Conservation (phyloP, 2,888 invertebrate species). For the Chirona hameri region DNA sequence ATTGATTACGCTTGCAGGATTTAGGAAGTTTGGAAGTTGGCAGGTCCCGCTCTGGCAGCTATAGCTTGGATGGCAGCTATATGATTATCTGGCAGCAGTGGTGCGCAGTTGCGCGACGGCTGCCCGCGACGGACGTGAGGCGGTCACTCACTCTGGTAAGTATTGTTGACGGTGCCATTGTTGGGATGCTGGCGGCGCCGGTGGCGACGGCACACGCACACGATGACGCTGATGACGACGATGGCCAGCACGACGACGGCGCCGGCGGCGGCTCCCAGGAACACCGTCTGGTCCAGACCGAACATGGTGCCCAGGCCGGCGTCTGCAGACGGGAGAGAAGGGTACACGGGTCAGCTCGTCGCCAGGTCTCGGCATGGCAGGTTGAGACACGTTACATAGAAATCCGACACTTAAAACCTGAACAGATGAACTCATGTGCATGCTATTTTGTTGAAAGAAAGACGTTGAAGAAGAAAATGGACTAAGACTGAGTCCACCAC, state of each 20-base stretch:
- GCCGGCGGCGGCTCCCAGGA: not conserved
- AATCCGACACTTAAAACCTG: not conserved
- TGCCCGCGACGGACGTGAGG: not conserved
- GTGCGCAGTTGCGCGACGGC: not conserved
- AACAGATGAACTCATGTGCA: too few relatives aligned
- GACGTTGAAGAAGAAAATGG: too few relatives aligned
- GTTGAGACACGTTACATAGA: not conserved
- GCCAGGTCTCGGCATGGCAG: too few relatives aligned
- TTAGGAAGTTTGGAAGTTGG: not conserved
- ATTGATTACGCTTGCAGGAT: not conserved
- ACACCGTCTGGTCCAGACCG: not conserved
- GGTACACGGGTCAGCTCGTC: too few relatives aligned
- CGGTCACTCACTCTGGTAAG: not conserved
- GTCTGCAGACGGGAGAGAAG: not conserved
- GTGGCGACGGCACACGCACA: not conserved
- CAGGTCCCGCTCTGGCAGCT: not conserved
- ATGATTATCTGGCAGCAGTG: too few relatives aligned
- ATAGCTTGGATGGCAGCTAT: too few relatives aligned
- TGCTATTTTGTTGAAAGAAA: too few relatives aligned
- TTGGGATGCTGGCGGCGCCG: not conserved
- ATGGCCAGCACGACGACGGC: not conserved
- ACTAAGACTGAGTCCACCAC: too few relatives aligned
- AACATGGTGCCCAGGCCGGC: not conserved
- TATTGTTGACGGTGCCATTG: conserved; percentile 6
- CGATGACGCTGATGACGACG: not conserved